Evolutionary conservation across 2,113 vertebrate species (phyloP), one percentile per base, ranked within the genome.

Genomic region (Coreoperca whiteheadi): DNA sequence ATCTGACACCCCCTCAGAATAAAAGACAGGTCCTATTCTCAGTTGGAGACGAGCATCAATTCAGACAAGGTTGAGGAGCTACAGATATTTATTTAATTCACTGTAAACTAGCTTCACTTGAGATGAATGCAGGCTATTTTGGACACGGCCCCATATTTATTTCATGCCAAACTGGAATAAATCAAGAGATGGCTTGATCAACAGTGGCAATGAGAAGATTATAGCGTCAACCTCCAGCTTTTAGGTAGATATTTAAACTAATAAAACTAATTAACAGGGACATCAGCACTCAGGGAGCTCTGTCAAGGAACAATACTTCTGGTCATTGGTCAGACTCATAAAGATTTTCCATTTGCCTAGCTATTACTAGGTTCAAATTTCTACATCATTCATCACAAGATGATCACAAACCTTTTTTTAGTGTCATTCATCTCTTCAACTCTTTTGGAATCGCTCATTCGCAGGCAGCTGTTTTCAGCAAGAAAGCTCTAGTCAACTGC

Each of bases 1-100:
- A 89, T 81, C 46, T 86, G 89, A 84, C 90, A 90, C 59, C 32
- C 39, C 37, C 34, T 79, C 88, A 77, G 50, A 88, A 83, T 82
- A 81, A 87, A 74, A 88, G 80, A 87, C 76, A 72, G 77, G 71
- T 50, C 61, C 79, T 75, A 37, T 81, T 89, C 86, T 85, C 68
- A 76, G 69, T 32, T 74, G 67, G 63, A 84, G 70, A 48, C 9
- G 7, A 56, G 77, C 73, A 79, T 34, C 30, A 61, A 84, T 77
- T 87, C 64, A 69, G 54, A 70, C 25, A 83, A 64, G n/a, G 50
- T 76, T 56, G 15, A 11, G 10, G 56, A 83, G 54, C 70, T 46
- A 41, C 73, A 71, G 50, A 82, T 87, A 66, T 84, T 81, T 76
- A 60, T 76, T 84, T 82, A 32, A 34, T 56, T 74, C 53, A 39